A percentile compares a stretch with the other conserved stretches of the same genome.
Conservation (phyloP, 2,888 invertebrate genomes). For the Patella ulyssiponensis region DNA sequence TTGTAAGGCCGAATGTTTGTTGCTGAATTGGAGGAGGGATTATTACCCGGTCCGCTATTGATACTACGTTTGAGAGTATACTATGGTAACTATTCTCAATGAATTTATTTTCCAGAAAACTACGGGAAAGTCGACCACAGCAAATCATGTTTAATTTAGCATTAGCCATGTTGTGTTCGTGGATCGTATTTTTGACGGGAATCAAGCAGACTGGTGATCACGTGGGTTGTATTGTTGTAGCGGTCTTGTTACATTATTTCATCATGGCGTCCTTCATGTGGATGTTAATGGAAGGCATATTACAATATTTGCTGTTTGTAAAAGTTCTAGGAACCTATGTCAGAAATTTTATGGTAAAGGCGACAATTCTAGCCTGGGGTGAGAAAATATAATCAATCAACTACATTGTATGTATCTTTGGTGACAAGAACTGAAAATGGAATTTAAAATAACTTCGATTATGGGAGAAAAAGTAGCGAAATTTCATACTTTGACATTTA, state of each 20-base stretch:
- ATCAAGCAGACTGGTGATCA: constrained; percentile 64
- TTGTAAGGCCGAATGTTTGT: too few relatives aligned
- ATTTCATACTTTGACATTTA: too few relatives aligned
- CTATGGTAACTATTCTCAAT: neutral
- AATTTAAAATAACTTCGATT: too few relatives aligned
- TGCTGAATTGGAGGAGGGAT: too few relatives aligned
- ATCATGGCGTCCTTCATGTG: constrained; percentile 75
- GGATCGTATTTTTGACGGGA: constrained; percentile 73
- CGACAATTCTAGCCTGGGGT: constrained; percentile 79
- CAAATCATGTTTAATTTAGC: constrained; percentile 80
- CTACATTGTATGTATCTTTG: too few relatives aligned
- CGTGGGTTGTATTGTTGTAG: constrained; percentile 76
- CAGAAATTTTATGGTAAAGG: constrained; percentile 78
- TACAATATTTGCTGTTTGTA: constrained; percentile 81
- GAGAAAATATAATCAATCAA: constrained; percentile 27
- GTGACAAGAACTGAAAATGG: too few relatives aligned
- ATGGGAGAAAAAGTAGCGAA: too few relatives aligned
- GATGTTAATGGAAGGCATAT: constrained; percentile 81
- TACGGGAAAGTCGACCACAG: constrained; percentile 79
- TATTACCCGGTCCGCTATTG: too few relatives aligned
- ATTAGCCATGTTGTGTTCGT: constrained; percentile 77
- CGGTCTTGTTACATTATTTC: constrained; percentile 79
- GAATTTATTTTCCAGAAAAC: constrained; percentile 68
- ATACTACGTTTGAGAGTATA: too few relatives aligned
- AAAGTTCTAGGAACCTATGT: constrained; percentile 77